phyloP scores from a whole-genome alignment of 1,140 invertebrate genomes.

The Eufriesea mexicana region DNA sequence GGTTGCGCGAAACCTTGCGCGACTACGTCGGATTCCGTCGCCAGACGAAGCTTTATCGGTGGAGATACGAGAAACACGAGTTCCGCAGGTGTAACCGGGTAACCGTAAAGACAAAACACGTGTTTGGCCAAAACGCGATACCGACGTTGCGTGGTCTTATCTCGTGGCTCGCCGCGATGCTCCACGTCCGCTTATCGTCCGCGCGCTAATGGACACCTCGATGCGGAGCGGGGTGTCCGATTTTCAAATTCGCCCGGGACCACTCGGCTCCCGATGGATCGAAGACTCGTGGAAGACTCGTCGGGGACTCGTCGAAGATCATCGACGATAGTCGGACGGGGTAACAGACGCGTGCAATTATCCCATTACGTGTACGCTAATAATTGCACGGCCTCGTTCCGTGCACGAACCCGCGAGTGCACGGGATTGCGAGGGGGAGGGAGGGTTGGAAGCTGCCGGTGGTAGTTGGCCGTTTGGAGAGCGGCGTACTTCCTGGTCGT shows the following conservation, averaged over 20 bases:
- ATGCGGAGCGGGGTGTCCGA: neutral
- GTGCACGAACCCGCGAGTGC: neutral
- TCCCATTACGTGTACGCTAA: constrained; percentile 10
- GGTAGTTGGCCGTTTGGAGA: neutral
- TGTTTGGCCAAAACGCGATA: constrained; percentile 16
- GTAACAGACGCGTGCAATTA: neutral
- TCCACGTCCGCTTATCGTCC: neutral
- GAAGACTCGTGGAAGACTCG: too few relatives aligned
- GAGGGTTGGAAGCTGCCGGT: neutral
- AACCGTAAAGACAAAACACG: constrained; percentile 9
- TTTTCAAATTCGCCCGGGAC: neutral
- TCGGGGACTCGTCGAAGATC: neutral
- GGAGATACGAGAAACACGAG: neutral
- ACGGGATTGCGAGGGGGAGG: too few relatives aligned
- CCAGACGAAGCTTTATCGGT: neutral
- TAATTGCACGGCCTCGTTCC: too few relatives aligned
- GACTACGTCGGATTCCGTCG: neutral
- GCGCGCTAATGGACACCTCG: constrained; percentile 1
- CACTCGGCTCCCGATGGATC: neutral
- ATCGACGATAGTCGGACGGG: too few relatives aligned
- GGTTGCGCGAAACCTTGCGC: neutral
- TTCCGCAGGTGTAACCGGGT: constrained; percentile 14
- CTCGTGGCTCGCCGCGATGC: neutral
- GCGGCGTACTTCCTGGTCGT: neutral
- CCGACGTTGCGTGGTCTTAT: neutral